These are phyloP conservation scores for Strigamia crassipes DNA, from an alignment of 2,888 invertebrate genomes.

Conservation along the genomic window DNA sequence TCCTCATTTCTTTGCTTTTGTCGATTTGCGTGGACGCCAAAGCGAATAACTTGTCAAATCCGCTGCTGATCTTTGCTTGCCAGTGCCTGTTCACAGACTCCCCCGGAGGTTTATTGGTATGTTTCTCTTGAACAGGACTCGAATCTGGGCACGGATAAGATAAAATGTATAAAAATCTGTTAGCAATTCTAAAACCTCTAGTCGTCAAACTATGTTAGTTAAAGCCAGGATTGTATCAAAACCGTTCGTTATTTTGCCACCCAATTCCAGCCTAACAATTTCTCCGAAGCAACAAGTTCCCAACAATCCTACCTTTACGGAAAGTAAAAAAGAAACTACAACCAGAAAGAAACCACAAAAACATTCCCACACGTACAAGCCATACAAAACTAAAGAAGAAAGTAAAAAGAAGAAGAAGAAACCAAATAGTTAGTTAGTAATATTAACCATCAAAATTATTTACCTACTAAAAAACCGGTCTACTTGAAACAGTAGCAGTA, in stretches of 20 bases:
- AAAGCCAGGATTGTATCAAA: too few species aligned
- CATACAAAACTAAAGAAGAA: background rate
- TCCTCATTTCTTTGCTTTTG: constrained; percentile 50
- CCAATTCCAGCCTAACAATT: too few species aligned
- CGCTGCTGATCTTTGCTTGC: constrained; percentile 90
- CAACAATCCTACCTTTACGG: background rate
- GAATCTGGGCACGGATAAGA: background rate
- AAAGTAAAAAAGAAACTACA: background rate
- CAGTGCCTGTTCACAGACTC: constrained; percentile 62
- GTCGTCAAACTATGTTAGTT: background rate
- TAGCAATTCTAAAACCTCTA: background rate
- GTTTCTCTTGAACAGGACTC: constrained; percentile 15
- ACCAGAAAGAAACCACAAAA: background rate
- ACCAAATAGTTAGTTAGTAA: background rate
- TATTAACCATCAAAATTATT: background rate
- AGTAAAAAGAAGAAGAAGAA: background rate
- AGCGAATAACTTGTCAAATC: constrained; percentile 90
- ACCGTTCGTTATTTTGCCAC: too few species aligned
- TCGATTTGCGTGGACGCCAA: constrained; percentile 91
- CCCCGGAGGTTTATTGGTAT: constrained; percentile 45
- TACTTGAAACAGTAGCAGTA: constrained; percentile 47
- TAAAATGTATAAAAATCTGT: background rate
- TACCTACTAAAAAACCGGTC: constrained; percentile 15
- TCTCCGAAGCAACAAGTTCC: background rate
- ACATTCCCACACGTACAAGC: background rate